phyloP scores from a whole-genome alignment of 2,797 vertebrate genomes.

The Pyrrhura leucotis region DNA sequence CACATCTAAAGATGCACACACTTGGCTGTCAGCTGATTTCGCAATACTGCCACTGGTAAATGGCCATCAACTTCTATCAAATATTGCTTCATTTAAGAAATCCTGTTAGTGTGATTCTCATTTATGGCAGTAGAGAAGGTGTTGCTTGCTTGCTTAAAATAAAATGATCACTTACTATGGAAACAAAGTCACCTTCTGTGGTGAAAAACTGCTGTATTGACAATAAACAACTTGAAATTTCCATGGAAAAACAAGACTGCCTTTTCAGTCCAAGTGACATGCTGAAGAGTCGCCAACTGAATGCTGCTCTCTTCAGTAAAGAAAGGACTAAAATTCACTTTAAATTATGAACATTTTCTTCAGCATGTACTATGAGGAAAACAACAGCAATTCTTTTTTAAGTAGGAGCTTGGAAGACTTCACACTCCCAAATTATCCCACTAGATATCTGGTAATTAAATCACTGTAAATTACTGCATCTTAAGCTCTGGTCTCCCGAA shows the following conservation, averaged over 20 bases:
- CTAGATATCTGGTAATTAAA: not conserved
- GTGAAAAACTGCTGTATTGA: not conserved
- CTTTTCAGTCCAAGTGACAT: not conserved
- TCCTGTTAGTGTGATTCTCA: not conserved
- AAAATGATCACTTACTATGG: not conserved
- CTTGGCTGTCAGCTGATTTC: not conserved
- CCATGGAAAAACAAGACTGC: not conserved
- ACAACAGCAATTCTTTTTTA: not conserved
- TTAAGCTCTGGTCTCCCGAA: not conserved
- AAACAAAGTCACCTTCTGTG: not conserved
- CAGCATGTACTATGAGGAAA: not conserved
- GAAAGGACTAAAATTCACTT: not conserved
- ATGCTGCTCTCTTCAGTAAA: not conserved
- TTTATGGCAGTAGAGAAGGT: not conserved
- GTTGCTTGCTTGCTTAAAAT: not conserved
- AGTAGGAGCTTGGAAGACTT: not conserved
- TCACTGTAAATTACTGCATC: not conserved
- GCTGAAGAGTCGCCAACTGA: not conserved
- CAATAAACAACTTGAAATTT: constrained; percentile 16
- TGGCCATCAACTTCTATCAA: not conserved
- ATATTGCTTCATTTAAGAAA: not conserved
- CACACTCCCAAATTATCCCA: not conserved
- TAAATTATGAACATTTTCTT: not conserved
- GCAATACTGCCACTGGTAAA: not conserved
- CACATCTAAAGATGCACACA: not conserved